Evolutionary conservation across 2,888 invertebrate genomes (phyloP).

Genomic region (Cecidostiba fungosa): DNA sequence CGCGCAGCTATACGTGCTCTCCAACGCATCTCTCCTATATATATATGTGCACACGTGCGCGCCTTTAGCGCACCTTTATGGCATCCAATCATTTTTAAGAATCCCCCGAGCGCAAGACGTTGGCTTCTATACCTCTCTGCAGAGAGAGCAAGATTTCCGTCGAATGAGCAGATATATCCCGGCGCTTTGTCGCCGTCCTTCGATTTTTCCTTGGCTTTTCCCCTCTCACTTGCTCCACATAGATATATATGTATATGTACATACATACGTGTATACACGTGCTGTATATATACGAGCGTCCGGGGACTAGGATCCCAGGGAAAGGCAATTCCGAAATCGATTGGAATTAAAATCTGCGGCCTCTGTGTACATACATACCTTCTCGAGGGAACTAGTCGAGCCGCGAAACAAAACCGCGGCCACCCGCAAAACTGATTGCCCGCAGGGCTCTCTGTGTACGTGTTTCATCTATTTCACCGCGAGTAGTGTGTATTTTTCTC

Average conservation of each 20-base stretch:
- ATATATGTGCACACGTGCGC: neutral
- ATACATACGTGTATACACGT: neutral
- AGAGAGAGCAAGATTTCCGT: conserved; percentile 60
- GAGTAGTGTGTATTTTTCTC: conserved; percentile 15
- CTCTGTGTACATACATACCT: conserved; percentile 15
- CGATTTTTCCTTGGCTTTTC: neutral
- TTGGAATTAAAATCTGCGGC: conserved; percentile 66
- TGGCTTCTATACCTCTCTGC: neutral
- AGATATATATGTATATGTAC: neutral
- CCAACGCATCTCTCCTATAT: neutral
- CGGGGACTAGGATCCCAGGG: conserved; percentile 24
- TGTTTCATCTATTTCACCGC: neutral
- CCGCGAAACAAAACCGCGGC: conserved; percentile 35
- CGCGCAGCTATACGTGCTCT: conserved; percentile 23
- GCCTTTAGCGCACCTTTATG: conserved; percentile 65
- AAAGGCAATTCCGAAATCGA: conserved; percentile 66
- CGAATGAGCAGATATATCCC: conserved; percentile 55
- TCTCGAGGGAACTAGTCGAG: conserved; percentile 43
- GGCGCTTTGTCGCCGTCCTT: conserved; percentile 20
- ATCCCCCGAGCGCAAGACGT: conserved; percentile 64
- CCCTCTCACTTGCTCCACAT: neutral
- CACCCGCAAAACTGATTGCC: conserved; percentile 54
- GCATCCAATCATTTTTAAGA: conserved; percentile 72
- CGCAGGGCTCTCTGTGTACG: neutral
- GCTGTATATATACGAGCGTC: neutral